phyloP scores from a whole-genome alignment of 2,113 vertebrate genomes.

The Oceanodroma tethys region DNA sequence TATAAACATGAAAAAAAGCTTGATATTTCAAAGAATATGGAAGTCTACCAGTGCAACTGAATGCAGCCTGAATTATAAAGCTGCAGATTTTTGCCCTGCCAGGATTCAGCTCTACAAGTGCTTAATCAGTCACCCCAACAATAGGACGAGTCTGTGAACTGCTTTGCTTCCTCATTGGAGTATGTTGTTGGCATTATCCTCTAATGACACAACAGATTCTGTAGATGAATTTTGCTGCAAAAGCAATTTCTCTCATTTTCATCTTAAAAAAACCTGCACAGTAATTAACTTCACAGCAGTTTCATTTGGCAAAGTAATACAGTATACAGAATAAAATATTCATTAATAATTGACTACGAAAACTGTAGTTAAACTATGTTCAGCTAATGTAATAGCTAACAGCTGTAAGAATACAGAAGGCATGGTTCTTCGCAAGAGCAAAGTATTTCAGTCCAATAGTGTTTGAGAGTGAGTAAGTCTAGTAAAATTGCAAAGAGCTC shows the following conservation, averaged over 20 bases:
- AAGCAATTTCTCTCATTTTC: conserved; percentile 57
- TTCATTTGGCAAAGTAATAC: conserved; percentile 52
- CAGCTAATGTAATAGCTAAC: conserved; percentile 12
- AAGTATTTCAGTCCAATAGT: not conserved
- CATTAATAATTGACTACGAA: conserved; percentile 64
- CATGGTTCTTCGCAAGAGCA: not conserved
- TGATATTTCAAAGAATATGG: conserved; percentile 20
- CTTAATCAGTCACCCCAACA: conserved; percentile 39
- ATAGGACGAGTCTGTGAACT: not conserved
- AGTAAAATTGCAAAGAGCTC: not conserved
- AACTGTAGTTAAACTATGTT: conserved; percentile 54
- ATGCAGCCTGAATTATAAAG: conserved; percentile 7
- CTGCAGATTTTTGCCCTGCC: not conserved
- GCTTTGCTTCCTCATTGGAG: conserved; percentile 41
- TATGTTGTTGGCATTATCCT: conserved; percentile 21
- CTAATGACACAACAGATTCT: conserved; percentile 43
- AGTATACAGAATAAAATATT: conserved; percentile 55
- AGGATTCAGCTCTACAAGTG: conserved; percentile 10
- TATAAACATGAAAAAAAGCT: not conserved
- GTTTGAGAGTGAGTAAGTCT: not conserved
- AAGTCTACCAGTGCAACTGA: conserved; percentile 2
- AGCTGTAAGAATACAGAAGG: not conserved
- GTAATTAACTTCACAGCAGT: conserved; percentile 72
- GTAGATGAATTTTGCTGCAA: conserved; percentile 23
- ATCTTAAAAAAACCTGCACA: conserved; percentile 45